A percentile compares a stretch with the other conserved stretches of the same genome.
Conservation (phyloP, 2,113 vertebrate genomes). For the Tauraco erythrolophus region DNA sequence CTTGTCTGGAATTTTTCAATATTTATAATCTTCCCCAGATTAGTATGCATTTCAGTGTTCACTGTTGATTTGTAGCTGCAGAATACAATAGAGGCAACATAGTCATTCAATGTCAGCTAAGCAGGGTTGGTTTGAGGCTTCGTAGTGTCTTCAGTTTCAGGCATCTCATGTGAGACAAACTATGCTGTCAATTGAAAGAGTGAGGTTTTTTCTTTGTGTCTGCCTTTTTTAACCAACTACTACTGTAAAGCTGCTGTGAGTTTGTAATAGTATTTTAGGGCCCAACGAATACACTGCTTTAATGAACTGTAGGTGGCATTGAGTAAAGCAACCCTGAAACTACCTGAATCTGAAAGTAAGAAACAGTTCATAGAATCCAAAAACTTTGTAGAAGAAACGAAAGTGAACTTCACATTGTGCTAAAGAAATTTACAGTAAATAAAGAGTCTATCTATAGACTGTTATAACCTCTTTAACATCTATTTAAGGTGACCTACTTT, state of each 20-base stretch:
- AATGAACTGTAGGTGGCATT: neutral
- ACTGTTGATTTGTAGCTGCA: neutral
- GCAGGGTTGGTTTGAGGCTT: neutral
- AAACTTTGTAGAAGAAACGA: neutral
- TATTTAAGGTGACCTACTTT: constrained; percentile 33
- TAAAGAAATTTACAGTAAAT: neutral
- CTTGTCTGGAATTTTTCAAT: neutral
- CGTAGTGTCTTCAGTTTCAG: neutral
- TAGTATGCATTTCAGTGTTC: neutral
- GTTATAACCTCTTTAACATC: neutral
- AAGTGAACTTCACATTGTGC: neutral
- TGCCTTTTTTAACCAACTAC: neutral
- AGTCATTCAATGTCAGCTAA: neutral
- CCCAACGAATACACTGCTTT: neutral
- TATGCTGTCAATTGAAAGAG: neutral
- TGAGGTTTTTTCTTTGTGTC: neutral
- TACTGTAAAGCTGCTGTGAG: neutral
- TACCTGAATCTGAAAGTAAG: neutral
- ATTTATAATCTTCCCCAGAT: neutral
- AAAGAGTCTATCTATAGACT: neutral
- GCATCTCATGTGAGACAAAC: neutral
- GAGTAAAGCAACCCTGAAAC: neutral
- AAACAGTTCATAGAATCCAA: neutral
- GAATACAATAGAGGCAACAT: neutral
- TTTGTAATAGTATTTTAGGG: neutral